Evolutionary conservation across 2,797 vertebrate species (phyloP).

Genomic region (Xiphorhynchus erythropygius): DNA sequence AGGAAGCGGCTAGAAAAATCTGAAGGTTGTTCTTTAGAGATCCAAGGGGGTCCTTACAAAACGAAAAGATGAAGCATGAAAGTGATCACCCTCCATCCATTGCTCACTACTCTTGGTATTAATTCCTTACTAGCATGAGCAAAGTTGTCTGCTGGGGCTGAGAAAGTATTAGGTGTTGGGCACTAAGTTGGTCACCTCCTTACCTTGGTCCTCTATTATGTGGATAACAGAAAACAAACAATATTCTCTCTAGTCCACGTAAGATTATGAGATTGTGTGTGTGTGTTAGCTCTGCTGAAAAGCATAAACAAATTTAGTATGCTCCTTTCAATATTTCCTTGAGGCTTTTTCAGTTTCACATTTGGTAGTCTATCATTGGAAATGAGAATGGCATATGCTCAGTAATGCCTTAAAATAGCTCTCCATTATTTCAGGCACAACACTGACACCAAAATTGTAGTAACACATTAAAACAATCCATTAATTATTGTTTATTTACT

Average conservation of each 20-base stretch:
- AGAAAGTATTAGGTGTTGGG: not conserved
- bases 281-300: not conserved
- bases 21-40: not conserved
- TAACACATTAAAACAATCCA: not conserved
- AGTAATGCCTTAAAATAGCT: not conserved
- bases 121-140: not conserved
- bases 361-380: not conserved
- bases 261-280: not conserved
- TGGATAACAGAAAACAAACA: not conserved
- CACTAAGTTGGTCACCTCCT: not conserved
- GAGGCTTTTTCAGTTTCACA: not conserved
- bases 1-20: not conserved
- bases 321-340: not conserved
- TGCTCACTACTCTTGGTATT: not conserved
- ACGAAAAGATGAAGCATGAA: not conserved
- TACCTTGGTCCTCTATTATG: not conserved
- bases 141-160: not conserved
- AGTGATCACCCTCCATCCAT: not conserved
- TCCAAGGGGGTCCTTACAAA: not conserved
- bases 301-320: not conserved
- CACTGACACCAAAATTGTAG: not conserved
- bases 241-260: not conserved
- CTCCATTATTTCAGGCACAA: not conserved
- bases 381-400: not conserved
- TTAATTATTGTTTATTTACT: conserved; percentile 29